phyloP scores from a whole-genome alignment of 2,113 vertebrate species.

The Pituophis catenifer region DNA sequence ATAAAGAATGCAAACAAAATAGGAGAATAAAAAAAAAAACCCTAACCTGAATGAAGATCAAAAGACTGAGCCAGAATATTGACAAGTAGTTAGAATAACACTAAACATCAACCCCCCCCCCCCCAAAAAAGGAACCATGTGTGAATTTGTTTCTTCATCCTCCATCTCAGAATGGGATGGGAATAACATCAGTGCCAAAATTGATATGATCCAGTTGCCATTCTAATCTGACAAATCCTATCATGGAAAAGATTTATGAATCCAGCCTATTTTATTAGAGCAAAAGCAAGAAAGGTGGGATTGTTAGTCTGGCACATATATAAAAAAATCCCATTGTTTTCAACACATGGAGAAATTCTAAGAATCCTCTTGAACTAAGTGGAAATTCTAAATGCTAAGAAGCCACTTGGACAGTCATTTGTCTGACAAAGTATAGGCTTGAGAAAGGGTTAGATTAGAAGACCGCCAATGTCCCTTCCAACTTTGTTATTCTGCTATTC shows the following conservation, averaged over 20 bases:
- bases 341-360: neutral
- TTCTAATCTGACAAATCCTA: neutral
- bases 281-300: neutral
- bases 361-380: neutral
- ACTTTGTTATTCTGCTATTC: neutral
- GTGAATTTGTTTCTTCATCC: neutral
- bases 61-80: neutral
- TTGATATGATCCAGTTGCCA: neutral
- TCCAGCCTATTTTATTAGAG: neutral
- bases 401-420: neutral
- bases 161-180: neutral
- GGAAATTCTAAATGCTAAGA: neutral
- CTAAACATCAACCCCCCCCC: no score
- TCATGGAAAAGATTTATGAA: neutral
- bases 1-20: neutral
- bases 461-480: neutral
- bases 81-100: neutral
- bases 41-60: neutral
- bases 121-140: no score
- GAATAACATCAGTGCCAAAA: neutral
- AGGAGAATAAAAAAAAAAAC: neutral
- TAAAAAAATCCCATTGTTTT: neutral
- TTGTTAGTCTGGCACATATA: neutral
- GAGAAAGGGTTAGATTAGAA: neutral
- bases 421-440: neutral